These are phyloP conservation scores for Dendropsophus ebraccatus DNA, from an alignment of 2,113 vertebrate genomes.

Conservation along the genomic window DNA sequence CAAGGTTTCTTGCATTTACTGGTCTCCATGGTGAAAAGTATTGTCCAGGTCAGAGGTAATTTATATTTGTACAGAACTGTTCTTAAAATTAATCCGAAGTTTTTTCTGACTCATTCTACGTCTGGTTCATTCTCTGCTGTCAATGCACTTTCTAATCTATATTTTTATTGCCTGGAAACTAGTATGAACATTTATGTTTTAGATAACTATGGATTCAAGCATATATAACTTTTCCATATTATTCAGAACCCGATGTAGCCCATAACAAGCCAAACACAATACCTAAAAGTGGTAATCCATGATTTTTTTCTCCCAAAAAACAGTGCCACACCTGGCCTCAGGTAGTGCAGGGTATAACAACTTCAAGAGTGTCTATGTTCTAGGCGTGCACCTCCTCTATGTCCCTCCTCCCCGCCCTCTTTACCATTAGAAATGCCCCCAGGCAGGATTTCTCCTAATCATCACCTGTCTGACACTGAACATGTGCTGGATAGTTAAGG, in stretches of 20 bases:
- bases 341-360: too few relatives aligned
- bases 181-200: not conserved
- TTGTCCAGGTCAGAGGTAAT: conserved; percentile 6
- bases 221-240: not conserved
- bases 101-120: conserved; percentile 22
- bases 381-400: too few relatives aligned
- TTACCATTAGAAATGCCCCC: too few relatives aligned
- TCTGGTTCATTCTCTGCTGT: not conserved
- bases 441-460: too few relatives aligned
- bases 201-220: not conserved
- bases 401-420: too few relatives aligned
- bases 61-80: conserved; percentile 4
- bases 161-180: not conserved
- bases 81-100: not conserved
- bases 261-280: too few relatives aligned
- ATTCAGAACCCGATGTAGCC: not conserved
- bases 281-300: too few relatives aligned
- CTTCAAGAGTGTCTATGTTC: too few relatives aligned
- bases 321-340: too few relatives aligned
- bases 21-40: conserved; percentile 36
- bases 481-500: too few relatives aligned
- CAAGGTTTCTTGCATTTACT: conserved; percentile 14
- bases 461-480: too few relatives aligned
- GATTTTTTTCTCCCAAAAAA: too few relatives aligned
- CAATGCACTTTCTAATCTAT: not conserved